These are phyloP conservation scores for Norana najaformis DNA, from an alignment of 2,888 invertebrate species.

Conservation along the genomic window DNA sequence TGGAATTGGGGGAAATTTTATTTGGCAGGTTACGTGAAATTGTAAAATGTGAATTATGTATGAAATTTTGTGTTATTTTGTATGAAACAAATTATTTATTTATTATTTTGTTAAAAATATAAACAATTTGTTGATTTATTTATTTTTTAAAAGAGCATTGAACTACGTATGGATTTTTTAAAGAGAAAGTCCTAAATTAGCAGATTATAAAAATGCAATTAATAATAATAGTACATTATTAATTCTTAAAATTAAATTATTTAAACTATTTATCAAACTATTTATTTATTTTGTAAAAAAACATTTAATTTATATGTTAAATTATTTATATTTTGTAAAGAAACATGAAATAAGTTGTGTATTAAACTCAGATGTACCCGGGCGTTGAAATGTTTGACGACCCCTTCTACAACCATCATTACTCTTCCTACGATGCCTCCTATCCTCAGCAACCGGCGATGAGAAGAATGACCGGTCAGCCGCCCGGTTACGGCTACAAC, in stretches of 20 bases:
- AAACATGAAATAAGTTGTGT: not conserved
- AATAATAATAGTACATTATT: too few relatives aligned
- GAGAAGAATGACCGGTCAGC: not conserved
- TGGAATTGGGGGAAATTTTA: too few relatives aligned
- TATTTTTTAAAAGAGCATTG: too few relatives aligned
- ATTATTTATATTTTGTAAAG: not conserved
- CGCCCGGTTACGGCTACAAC: conserved; percentile 6
- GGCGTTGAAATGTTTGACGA: conserved; percentile 26
- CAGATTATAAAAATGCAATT: too few relatives aligned
- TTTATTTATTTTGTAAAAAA: too few relatives aligned
- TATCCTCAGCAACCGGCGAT: not conserved
- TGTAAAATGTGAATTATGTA: not conserved
- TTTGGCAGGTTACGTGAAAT: too few relatives aligned
- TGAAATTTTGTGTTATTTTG: not conserved
- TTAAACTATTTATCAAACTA: too few relatives aligned
- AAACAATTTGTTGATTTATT: too few relatives aligned
- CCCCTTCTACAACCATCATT: conserved; percentile 19
- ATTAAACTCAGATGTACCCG: not conserved
- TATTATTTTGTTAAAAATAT: too few relatives aligned
- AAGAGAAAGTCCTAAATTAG: too few relatives aligned
- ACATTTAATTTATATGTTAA: not conserved
- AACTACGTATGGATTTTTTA: too few relatives aligned
- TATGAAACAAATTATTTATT: not conserved
- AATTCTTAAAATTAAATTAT: too few relatives aligned
- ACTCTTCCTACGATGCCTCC: not conserved